Base-by-base conservation (phyloP, 2,888 invertebrate genomes). In the Volucella zonaria region DNA sequence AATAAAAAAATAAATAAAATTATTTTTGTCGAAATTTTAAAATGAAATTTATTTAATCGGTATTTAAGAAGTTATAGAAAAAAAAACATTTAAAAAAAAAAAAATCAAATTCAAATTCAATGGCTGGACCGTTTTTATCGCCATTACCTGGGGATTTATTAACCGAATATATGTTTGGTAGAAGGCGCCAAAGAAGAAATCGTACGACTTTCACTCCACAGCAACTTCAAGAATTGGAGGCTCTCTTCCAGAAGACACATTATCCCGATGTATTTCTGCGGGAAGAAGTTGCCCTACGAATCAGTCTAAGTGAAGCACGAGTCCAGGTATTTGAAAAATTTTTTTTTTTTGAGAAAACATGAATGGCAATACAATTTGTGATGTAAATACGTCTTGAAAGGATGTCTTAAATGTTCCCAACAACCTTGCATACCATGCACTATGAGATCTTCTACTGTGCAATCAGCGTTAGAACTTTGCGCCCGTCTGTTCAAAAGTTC, bases 181-280 rank as follows among this genome's bases (percentile, higher is more conserved):
- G 97, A 87, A 94, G 97, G 82, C 93, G 97, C 88, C 95, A 98
- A 94, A 94, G 98, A 81, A 94, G 98, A 82, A 98, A 98, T 92
- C 93, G 98, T 43, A 98, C 98, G 9, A 98, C 98, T 0, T 98
- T 98, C 91, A 97, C 97, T 40, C 97, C 98, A 1, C 97, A 97
- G 91, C 98, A 98, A 92, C 93, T 98, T 61, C 96, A 97, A 90
- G 97, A 98, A 90, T 92, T 98, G 89, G 98, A 98, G 91, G 95
- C 97, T 0, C 93, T 98, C 23, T 98, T 98, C 92, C 97, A 97
- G 91, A 97, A 97, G 92, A 98, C 98, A 0, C 98, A 98, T 89
- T 98, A 98, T 91, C 98, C 98, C 8, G 98, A 98, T 89, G 98
- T 98, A 23, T 92, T 92, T 78, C 87, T 92, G 86, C 94, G 98